These are phyloP conservation scores for Threskiornis aethiopicus DNA, from an alignment of 2,797 vertebrate genomes.

Conservation along the genomic window DNA sequence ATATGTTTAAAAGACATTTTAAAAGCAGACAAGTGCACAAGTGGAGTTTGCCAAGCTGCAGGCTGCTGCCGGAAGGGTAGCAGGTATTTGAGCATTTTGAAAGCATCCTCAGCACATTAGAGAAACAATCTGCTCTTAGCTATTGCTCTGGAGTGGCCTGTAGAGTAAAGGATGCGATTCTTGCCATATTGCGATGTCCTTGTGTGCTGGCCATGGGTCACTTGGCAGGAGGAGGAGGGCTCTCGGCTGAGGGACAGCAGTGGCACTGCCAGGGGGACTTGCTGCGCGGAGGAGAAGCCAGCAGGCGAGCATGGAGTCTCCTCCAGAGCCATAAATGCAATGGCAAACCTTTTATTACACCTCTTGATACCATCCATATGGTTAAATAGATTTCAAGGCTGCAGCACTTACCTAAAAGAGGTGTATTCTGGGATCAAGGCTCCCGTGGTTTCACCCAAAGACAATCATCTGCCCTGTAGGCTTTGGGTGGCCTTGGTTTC, in stretches of 20 bases:
- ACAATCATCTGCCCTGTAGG: accelerated
- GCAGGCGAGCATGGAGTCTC: background rate
- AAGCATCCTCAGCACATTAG: background rate
- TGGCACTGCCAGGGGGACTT: background rate
- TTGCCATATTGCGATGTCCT: background rate
- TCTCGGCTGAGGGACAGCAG: background rate
- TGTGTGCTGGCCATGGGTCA: background rate
- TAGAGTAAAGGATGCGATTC: accelerated
- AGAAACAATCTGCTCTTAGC: background rate
- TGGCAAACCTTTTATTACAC: background rate
- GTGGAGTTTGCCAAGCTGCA: background rate
- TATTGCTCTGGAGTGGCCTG: background rate
- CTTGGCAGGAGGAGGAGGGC: accelerated
- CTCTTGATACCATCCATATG: background rate
- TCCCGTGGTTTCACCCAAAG: background rate
- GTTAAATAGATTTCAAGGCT: background rate
- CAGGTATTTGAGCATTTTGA: background rate
- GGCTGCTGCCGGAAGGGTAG: background rate
- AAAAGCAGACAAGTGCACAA: background rate
- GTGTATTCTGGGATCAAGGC: background rate
- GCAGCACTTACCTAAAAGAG: background rate
- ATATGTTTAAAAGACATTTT: background rate
- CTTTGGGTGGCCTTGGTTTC: background rate
- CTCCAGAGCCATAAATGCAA: background rate
- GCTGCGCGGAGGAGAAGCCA: background rate